phyloP scores from a whole-genome alignment of 2,888 invertebrate genomes.

The Ferdinandea cuprea region DNA sequence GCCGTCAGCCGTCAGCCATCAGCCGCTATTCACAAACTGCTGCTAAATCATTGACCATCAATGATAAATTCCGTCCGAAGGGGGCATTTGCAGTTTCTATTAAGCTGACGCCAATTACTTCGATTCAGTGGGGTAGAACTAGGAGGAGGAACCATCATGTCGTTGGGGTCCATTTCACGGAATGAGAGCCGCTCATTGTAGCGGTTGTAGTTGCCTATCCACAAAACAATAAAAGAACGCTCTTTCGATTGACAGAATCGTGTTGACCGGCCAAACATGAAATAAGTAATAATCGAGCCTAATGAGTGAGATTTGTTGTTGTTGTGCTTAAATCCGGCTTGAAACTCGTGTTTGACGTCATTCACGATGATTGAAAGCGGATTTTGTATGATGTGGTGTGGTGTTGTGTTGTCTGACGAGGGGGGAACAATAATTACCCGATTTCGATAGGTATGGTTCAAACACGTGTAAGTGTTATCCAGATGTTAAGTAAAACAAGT shows the following conservation, averaged over 20 bases:
- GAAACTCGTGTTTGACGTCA: constrained; percentile 62
- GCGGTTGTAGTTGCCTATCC: neutral
- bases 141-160: constrained; percentile 33
- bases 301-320: constrained; percentile 17
- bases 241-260: constrained; percentile 62
- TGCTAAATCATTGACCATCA: constrained; percentile 58
- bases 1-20: constrained; percentile 24
- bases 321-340: constrained; percentile 59
- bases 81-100: constrained; percentile 46
- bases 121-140: constrained; percentile 41
- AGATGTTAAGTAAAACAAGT: too few relatives aligned
- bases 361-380: constrained; percentile 50
- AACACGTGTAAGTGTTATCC: too few relatives aligned
- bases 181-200: constrained; percentile 44
- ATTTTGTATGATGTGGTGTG: constrained; percentile 66
- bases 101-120: constrained; percentile 42
- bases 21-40: constrained; percentile 31
- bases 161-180: neutral
- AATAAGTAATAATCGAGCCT: constrained; percentile 15
- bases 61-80: constrained; percentile 33
- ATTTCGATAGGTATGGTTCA: too few relatives aligned
- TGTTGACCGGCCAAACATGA: constrained; percentile 47
- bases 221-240: constrained; percentile 40
- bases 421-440: too few relatives aligned
- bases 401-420: neutral